These are phyloP conservation scores for Bembecia ichneumoniformis DNA, from an alignment of 2,888 invertebrate species.

Conservation along the genomic window DNA sequence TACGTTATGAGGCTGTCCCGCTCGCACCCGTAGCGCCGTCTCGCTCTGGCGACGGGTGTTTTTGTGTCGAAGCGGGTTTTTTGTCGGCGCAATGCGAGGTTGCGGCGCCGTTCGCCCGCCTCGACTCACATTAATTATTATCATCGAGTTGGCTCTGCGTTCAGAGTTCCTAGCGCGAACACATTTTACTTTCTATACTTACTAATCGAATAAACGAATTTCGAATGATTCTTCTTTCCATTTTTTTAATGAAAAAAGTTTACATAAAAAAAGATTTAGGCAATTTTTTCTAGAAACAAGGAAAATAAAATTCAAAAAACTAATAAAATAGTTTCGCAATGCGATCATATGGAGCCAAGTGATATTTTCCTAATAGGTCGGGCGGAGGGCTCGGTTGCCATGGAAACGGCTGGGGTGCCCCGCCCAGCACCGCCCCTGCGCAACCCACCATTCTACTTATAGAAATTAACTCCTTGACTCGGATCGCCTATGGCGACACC, in stretches of 20 bases:
- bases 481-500: constrained; percentile 39
- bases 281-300: too few species aligned
- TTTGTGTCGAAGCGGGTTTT: constrained; percentile 71
- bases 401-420: constrained; percentile 56
- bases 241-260: too few species aligned
- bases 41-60: constrained; percentile 58
- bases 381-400: constrained; percentile 48
- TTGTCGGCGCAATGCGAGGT: constrained; percentile 56
- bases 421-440: constrained; percentile 39
- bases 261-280: too few species aligned
- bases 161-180: constrained; percentile 39
- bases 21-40: constrained; percentile 37
- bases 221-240: too few species aligned
- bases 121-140: constrained; percentile 66
- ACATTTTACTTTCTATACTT: constrained; percentile 63
- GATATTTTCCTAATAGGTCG: constrained; percentile 21
- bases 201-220: not conserved
- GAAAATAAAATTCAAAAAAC: too few species aligned
- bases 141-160: constrained; percentile 48
- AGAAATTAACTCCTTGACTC: constrained; percentile 40
- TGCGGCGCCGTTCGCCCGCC: constrained; percentile 52
- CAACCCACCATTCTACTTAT: constrained; percentile 36
- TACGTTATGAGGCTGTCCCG: constrained; percentile 48
- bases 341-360: constrained; percentile 7
- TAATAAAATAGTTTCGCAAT: not conserved